Base-by-base conservation (phyloP, 2,113 vertebrate species). In the Indri indri region DNA sequence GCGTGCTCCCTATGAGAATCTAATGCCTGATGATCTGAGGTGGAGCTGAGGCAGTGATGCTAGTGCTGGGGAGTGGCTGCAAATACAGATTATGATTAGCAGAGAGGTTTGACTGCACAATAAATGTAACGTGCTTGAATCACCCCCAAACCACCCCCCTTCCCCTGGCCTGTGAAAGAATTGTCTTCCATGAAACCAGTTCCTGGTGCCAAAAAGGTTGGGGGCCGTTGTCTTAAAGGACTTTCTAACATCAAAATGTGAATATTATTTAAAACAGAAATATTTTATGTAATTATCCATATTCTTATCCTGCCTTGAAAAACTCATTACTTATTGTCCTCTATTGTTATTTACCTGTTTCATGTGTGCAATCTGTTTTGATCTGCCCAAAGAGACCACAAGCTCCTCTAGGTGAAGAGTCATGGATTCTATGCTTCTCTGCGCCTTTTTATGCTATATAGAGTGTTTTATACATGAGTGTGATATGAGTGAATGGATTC, bases 191-290 rank as follows among this genome's bases (percentile, higher is more conserved):
- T 57, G 54, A 57, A 57, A 57, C 54, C 20, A 22, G 54, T 57
- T 7, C 54, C 7, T 22, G 20, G 54, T 57, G 54, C 20, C 54
- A 57, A 57, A 22, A 22, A 22, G 54, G 18, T 57, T 57, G 54
- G 54, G 54, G 54, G 20, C 6, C 17, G 6, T 11, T 61, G 25
- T 74, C 47, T 77, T 74, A 71, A 91, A 91, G n/a, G 27, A 22
- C 59, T 90, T 77, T 71, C 54, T 63, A 96, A 42, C 25, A 66
- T 79, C 45, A 87, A 73, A 83, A 71, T 74, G 3, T 92, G 54
- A 94, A 66, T 74, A 65, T 77, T 79, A 92, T 11, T 87, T 23
- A 97, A 92, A 79, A 47, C 30, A 68, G 14, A 70, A 89, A 52
- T 63, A 71, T 23, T 71, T 52, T 66, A 50, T 77, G 22, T 70